A percentile compares a stretch with the other conserved stretches of the same genome.
These are phyloP conservation scores for Pteropus rufus DNA, from an alignment of 2,797 vertebrate species.

Conservation along the genomic window DNA sequence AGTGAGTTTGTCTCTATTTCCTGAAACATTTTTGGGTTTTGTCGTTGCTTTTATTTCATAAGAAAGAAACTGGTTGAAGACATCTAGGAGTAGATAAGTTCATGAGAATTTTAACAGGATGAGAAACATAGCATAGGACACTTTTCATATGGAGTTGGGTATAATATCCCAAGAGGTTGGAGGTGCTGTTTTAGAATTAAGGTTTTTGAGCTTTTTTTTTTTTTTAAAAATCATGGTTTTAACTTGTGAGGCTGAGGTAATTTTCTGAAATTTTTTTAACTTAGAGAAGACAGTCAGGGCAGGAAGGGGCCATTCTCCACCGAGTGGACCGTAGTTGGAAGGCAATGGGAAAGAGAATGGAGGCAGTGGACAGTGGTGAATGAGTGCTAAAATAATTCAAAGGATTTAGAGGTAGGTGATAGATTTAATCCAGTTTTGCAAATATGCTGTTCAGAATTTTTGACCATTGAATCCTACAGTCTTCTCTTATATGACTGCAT, in stretches of 20 bases:
- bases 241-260: neutral
- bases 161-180: neutral
- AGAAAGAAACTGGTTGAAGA: neutral
- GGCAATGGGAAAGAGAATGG: neutral
- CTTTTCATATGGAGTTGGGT: neutral
- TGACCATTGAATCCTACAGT: neutral
- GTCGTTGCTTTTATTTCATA: neutral
- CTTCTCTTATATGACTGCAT: neutral
- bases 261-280: neutral
- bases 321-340: neutral
- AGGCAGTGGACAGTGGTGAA: neutral
- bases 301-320: neutral
- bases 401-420: neutral
- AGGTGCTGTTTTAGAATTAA: neutral
- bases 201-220: neutral
- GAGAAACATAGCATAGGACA: neutral
- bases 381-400: neutral
- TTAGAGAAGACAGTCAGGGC: neutral
- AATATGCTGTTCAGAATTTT: neutral
- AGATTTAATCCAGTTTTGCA: neutral
- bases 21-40: neutral
- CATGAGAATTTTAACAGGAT: constrained; percentile 6
- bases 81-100: neutral
- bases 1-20: neutral
- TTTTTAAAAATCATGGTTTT: neutral